Conservation (phyloP, 2,797 vertebrate species). For the Podargus strigoides region DNA sequence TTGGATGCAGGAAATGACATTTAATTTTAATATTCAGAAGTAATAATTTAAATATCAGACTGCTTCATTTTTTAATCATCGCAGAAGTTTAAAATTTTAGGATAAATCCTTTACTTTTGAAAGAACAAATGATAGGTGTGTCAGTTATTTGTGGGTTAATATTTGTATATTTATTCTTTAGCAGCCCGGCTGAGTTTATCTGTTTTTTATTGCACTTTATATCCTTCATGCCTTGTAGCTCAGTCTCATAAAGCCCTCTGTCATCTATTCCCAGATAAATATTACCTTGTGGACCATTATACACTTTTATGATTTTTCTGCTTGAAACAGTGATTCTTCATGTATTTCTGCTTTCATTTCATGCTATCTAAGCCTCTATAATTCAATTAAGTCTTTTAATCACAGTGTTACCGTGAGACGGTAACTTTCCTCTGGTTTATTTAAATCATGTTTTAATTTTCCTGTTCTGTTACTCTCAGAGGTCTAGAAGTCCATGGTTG, state of each 20-base stretch:
- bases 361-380: constrained; percentile 20
- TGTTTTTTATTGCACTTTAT: constrained; percentile 12
- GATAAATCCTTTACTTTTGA: neutral
- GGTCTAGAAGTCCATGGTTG: neutral
- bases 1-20: neutral
- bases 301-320: constrained; percentile 19
- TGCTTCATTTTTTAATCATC: neutral
- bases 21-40: constrained; percentile 6
- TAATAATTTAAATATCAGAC: neutral
- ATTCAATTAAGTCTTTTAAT: constrained; percentile 40
- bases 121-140: neutral
- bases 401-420: neutral
- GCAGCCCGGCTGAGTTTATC: neutral
- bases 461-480: neutral
- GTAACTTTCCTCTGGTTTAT: neutral
- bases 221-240: constrained; percentile 20
- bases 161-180: constrained; percentile 4
- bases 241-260: constrained; percentile 22
- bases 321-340: constrained; percentile 26
- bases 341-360: constrained; percentile 45
- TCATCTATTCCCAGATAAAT: constrained; percentile 22
- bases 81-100: neutral
- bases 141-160: neutral
- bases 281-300: constrained; percentile 28
- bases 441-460: constrained; percentile 30